Evolutionary conservation across 2,113 vertebrate species (phyloP).

Genomic region (Prochilodus magdalenae): DNA sequence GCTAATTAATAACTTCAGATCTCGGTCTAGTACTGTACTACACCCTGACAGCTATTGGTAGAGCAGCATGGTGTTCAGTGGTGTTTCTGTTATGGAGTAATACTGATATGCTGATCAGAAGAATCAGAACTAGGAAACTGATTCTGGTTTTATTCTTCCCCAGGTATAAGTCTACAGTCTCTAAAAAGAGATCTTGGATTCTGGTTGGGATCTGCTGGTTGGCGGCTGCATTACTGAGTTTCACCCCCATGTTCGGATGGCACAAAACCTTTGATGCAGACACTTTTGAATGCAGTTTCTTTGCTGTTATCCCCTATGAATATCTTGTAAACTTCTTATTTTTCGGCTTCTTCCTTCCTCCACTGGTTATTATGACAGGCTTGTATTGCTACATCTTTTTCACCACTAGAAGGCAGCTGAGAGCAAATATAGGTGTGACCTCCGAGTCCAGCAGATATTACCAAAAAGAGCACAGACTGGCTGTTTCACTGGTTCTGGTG

Average conservation of each 20-base stretch:
- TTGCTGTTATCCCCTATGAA: conserved; percentile 73
- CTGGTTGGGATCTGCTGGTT: conserved; percentile 84
- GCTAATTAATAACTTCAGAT: too few species aligned
- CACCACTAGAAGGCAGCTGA: conserved; percentile 75
- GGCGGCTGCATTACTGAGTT: conserved; percentile 76
- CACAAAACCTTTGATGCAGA: conserved; percentile 25
- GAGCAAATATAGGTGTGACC: conserved; percentile 32
- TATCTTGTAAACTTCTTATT: conserved; percentile 86
- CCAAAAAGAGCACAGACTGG: conserved; percentile 80
- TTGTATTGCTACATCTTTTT: conserved; percentile 69
- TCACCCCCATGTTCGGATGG: conserved; percentile 87
- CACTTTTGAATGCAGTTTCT: conserved; percentile 73
- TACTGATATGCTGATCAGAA: conserved; percentile 58
- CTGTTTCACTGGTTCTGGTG: conserved; percentile 84
- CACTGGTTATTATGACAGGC: conserved; percentile 79
- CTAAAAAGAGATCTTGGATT: conserved; percentile 76
- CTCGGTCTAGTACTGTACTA: too few species aligned
- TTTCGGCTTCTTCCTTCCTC: conserved; percentile 76
- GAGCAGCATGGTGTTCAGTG: too few species aligned
- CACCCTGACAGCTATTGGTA: too few species aligned
- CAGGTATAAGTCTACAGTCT: conserved; percentile 25
- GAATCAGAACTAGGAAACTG: too few species aligned
- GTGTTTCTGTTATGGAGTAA: too few species aligned
- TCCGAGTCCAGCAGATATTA: conserved; percentile 72
- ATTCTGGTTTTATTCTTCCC: neutral